Conservation (phyloP, 2,888 invertebrate species). For the Theretra japonica region DNA sequence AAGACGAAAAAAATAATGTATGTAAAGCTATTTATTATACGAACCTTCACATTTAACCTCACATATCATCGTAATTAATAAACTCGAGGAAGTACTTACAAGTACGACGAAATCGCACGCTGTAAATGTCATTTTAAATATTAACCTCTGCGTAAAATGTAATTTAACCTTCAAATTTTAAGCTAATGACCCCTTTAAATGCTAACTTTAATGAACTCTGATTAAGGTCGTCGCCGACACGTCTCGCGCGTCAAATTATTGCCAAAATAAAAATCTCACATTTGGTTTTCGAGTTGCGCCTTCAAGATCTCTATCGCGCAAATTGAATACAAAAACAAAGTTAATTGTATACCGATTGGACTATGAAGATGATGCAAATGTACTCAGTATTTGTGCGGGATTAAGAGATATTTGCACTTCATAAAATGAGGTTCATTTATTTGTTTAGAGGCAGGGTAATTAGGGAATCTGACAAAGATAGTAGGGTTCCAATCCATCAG, state of each 20-base stretch:
- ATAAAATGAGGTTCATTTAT: background rate
- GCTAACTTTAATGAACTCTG: constrained; percentile 47
- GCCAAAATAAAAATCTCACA: background rate
- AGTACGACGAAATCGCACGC: constrained; percentile 29
- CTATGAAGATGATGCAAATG: background rate
- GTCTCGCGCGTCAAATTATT: constrained; percentile 18
- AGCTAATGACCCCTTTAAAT: constrained; percentile 54
- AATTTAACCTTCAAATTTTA: constrained; percentile 44
- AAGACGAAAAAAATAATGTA: background rate
- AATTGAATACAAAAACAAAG: background rate
- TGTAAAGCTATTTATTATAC: background rate
- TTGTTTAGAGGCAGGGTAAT: too few species aligned
- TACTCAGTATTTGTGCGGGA: background rate
- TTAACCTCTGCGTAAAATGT: constrained; percentile 42
- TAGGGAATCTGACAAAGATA: too few species aligned
- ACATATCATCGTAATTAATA: constrained; percentile 18
- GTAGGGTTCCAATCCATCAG: too few species aligned
- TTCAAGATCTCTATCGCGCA: constrained; percentile 3
- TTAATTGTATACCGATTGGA: background rate
- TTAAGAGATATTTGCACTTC: background rate
- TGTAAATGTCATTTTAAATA: constrained; percentile 41
- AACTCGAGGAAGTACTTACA: background rate
- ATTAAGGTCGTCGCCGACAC: constrained; percentile 41
- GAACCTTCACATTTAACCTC: constrained; percentile 9
- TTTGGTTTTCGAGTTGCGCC: background rate